Conservation (phyloP, 2,797 vertebrate species). For the Microcaecilia unicolor region DNA sequence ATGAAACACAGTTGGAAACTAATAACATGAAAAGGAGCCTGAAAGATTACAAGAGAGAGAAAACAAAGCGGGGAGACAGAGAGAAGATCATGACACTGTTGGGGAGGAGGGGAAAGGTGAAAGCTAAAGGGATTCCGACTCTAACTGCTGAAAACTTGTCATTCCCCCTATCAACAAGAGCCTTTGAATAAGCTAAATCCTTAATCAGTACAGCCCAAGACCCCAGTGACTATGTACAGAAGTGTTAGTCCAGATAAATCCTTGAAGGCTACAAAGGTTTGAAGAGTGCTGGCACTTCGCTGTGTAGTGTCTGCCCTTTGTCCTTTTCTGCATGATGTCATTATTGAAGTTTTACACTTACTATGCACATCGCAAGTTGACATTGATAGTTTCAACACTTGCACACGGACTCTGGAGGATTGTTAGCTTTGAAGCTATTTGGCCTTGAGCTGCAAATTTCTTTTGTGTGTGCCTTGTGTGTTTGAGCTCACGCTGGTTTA, state of each 20-base stretch:
- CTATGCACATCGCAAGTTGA: slow-evolving; percentile 78
- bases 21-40: slow-evolving; percentile 3
- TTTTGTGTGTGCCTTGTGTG: too few relatives aligned
- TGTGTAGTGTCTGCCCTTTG: slow-evolving; percentile 65
- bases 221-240: slow-evolving; percentile 59
- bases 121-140: slow-evolving; percentile 58
- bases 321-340: slow-evolving; percentile 84
- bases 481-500: slow-evolving; percentile 68
- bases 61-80: background rate
- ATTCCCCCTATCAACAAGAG: slow-evolving; percentile 51
- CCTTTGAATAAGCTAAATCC: slow-evolving; percentile 69
- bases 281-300: slow-evolving; percentile 66
- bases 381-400: slow-evolving; percentile 89
- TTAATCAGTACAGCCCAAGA: slow-evolving; percentile 70
- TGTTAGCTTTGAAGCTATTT: slow-evolving; percentile 95
- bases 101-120: slow-evolving; percentile 12
- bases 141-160: slow-evolving; percentile 53
- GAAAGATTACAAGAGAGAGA: slow-evolving; percentile 18
- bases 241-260: slow-evolving; percentile 78
- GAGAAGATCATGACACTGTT: background rate
- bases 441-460: slow-evolving; percentile 93
- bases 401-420: slow-evolving; percentile 79
- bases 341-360: slow-evolving; percentile 84
- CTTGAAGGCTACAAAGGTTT: slow-evolving; percentile 86
- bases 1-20: too few relatives aligned